Evolutionary conservation across 2,113 vertebrate genomes (phyloP), one percentile per base, ranked within the genome.

Genomic region (Semicossyphus pulcher): DNA sequence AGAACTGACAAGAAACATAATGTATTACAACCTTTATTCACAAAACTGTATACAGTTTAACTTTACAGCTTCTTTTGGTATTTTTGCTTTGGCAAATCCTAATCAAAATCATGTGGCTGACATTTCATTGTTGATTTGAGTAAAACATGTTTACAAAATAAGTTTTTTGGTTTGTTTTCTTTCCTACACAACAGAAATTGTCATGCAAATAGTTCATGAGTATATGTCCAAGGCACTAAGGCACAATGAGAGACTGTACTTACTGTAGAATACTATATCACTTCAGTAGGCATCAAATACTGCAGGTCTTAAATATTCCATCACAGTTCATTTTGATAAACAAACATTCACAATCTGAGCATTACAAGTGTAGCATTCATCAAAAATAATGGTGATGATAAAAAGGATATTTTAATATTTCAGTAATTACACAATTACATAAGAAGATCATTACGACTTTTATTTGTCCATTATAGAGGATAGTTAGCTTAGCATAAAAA

Each of bases 21-120:
- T n/a, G 8, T 77, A 18, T 37, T 60, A 41, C 28, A 29, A 75
- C 5, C 49, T 89, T 91, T 86, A 89, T 89, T 91, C 64, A 77
- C 32, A 76, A 68, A 81, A 81, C 29, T 54, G 26, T 69, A 67
- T 48, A 86, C 10, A 42, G 54, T 67, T 57, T 52, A 71, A 72
- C 28, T 39, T 59, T 37, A 73, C 57, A 34, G 21, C 20, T 60
- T 45, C 14, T 58, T 82, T 74, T 68, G 69, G 62, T 73, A 12
- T 61, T 74, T 64, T 51, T 47, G 16, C 69, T 79, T 76, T 78
- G 72, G 65, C 21, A 63, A 34, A 53, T 54, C 44, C 6, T 64
- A 29, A 32, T 74, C 15, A 79, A 73, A 69, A 18, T 53, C 14
- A 48, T 25, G n/a, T 59, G 56, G 29, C 59, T 36, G 53, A 8